These are phyloP conservation scores for Hemicentrotus pulcherrimus DNA, from an alignment of 35 echinoderm and acorn worm genomes.

Conservation along the genomic window DNA sequence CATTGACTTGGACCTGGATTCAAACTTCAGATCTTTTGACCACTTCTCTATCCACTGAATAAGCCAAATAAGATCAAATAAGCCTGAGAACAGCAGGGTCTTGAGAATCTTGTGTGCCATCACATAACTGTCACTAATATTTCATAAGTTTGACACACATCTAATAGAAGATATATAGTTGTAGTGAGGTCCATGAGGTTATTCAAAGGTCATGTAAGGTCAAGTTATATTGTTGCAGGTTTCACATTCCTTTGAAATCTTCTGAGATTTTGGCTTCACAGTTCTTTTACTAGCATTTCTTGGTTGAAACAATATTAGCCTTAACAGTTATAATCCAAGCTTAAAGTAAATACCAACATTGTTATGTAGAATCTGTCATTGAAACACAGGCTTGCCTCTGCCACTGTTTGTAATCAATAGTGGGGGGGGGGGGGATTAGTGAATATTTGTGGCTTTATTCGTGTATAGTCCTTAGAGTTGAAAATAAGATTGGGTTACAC, in stretches of 20 bases:
- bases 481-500: not conserved
- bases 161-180: not conserved
- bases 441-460: not conserved
- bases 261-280: not conserved
- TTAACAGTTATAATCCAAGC: not conserved
- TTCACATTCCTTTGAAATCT: not conserved
- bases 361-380: not conserved
- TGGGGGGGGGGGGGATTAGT: not conserved
- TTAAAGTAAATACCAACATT: not conserved
- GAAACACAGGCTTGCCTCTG: not conserved
- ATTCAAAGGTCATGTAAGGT: constrained; percentile 11
- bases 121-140: not conserved
- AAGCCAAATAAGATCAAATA: not conserved
- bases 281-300: not conserved
- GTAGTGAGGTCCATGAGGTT: not conserved
- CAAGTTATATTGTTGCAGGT: constrained; percentile 10
- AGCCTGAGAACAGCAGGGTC: not conserved
- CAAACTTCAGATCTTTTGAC: too few species aligned
- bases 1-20: too few species aligned
- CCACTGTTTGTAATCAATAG: not conserved
- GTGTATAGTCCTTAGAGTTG: not conserved
- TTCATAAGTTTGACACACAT: not conserved
- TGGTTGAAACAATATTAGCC: not conserved
- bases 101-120: not conserved
- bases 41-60: too few species aligned